phyloP scores from a whole-genome alignment of 2,113 vertebrate genomes.

The Sceloporus undulatus region DNA sequence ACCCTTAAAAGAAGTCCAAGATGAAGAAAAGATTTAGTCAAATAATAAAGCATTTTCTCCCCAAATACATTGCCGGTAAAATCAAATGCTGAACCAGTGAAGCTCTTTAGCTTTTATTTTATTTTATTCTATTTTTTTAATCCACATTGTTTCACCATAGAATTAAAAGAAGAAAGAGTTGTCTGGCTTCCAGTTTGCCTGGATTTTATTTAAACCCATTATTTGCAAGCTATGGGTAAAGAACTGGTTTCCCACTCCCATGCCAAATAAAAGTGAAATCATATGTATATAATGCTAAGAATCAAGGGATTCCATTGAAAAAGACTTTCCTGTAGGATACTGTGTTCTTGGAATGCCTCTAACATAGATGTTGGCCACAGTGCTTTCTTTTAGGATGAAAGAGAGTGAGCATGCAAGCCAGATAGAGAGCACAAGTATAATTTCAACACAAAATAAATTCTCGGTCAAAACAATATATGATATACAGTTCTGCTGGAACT shows the following conservation, averaged over 20 bases:
- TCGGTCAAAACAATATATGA: constrained; percentile 59
- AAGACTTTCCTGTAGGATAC: constrained; percentile 43
- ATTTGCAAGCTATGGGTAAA: constrained; percentile 49
- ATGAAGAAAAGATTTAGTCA: constrained; percentile 1
- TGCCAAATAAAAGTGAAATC: constrained; percentile 42
- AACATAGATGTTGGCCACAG: constrained; percentile 42
- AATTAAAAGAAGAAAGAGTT: constrained; percentile 39
- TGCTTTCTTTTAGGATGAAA: constrained; percentile 58
- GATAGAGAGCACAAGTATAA: constrained; percentile 12
- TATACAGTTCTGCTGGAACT: constrained; percentile 57
- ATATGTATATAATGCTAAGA: constrained; percentile 53
- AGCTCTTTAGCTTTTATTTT: constrained; percentile 1
- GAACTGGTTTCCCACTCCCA: background rate
- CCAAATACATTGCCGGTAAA: constrained; percentile 20
- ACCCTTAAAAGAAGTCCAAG: too few relatives aligned
- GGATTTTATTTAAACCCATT: constrained; percentile 58
- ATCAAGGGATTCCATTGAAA: constrained; percentile 40
- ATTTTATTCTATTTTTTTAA: background rate
- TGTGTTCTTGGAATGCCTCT: constrained; percentile 46
- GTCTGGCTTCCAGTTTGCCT: constrained; percentile 54
- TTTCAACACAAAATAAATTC: constrained; percentile 57
- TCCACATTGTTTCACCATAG: constrained; percentile 32
- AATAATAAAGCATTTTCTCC: constrained; percentile 11
- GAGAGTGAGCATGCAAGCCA: background rate
- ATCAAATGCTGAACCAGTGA: constrained; percentile 12